Conservation (phyloP, 1,140 invertebrate species). For the Bombus vancouverensis region DNA sequence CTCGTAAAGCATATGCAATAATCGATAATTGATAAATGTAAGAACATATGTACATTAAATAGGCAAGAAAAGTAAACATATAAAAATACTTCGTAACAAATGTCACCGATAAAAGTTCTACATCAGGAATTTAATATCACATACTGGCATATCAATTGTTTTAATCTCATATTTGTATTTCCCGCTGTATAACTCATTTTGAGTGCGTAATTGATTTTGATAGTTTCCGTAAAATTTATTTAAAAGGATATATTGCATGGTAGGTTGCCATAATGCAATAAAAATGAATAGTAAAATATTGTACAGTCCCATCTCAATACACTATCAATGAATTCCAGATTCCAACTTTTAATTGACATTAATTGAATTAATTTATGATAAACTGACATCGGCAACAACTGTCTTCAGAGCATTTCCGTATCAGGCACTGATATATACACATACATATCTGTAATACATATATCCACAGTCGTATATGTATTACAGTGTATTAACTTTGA, state of each 20-base stretch:
- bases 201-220: not conserved
- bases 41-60: not conserved
- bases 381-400: not conserved
- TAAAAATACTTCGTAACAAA: not conserved
- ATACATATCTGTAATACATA: too few relatives aligned
- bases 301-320: not conserved
- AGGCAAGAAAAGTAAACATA: too few relatives aligned
- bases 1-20: not conserved
- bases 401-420: not conserved
- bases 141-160: slow-evolving; percentile 70
- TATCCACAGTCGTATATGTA: too few relatives aligned
- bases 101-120: not conserved
- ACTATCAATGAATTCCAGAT: not conserved
- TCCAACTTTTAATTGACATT: not conserved
- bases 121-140: slow-evolving; percentile 30
- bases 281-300: slow-evolving; percentile 14
- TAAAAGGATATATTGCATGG: slow-evolving; percentile 4
- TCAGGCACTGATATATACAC: not conserved
- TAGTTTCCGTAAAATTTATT: not conserved
- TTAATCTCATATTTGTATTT: slow-evolving; percentile 69
- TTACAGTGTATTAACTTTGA: too few relatives aligned
- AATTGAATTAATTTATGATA: not conserved
- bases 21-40: not conserved
- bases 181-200: not conserved
- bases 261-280: slow-evolving; percentile 26